Base-by-base conservation (phyloP, 2,888 invertebrate genomes). In the Conomelus anceps region DNA sequence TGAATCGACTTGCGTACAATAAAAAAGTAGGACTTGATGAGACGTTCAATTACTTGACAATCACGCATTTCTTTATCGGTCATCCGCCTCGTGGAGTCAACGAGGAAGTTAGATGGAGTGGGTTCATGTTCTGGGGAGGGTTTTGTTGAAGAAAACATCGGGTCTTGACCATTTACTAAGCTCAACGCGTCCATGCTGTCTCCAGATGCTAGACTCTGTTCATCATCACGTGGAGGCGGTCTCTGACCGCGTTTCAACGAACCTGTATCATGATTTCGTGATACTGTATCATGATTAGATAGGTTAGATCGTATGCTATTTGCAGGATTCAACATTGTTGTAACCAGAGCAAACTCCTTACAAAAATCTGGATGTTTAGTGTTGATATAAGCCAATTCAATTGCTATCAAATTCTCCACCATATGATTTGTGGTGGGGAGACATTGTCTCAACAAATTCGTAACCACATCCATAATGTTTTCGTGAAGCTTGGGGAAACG, bases 1-100 rank as follows among this genome's bases (percentile, higher is more conserved):
- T 99, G 99, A 93, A 99, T 99, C 88, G 98, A 99, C 94, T 99
- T 99, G 90, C 99, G 96, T 85, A 99, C 98, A 93, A 99, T 99
- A 94, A 98, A 97, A 95, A 99, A 99, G 94, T 99, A 99, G 0
- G 98, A 98, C 93, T 98, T 98, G 92, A 99, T 99, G 91, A 99
- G 95, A 90, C 98, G 96, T 93, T 99, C 99, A 99, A 95, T 86
- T 95, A 95, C 89, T 41, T 90, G 90, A 90, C 91, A 90, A 88
- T 84, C 41, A 22, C 0, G n/a, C 26, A 24, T 20, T 23, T 22
- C 86, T 88, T 7, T 22, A 34, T 13, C 63, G 84, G 22, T 63
- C 84, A 24, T 84, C 4, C 26, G 89, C 89, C 13, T 13, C 17
- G 23, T 90, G 91, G 29, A 89, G 88, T 24, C 91, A 92, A n/a